Percentiles rank a stretch among this genome's conserved stretches.
phyloP scores from a whole-genome alignment of 2,888 invertebrate species.

The Xanthorhoe designata region DNA sequence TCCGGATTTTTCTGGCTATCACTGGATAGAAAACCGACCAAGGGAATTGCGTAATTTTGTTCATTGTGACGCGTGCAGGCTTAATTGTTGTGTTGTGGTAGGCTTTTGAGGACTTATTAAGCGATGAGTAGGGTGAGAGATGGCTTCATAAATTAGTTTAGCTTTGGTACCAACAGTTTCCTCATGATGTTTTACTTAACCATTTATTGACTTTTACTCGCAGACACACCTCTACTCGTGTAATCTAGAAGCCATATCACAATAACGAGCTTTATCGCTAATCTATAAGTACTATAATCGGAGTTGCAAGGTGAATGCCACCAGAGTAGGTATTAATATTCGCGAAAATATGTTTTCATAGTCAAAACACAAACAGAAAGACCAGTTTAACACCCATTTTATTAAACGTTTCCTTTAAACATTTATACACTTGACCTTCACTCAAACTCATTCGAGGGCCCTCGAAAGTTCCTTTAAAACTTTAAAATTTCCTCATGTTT shows the following conservation, averaged over 20 bases:
- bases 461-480: no score
- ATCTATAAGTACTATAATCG: conserved; percentile 17
- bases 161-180: not conserved
- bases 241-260: conserved; percentile 28
- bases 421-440: no score
- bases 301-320: conserved; percentile 30
- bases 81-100: not conserved
- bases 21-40: not conserved
- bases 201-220: not conserved
- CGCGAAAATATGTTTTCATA: not conserved
- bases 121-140: not conserved
- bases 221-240: conserved; percentile 5
- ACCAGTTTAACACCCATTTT: no score
- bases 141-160: not conserved
- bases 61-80: not conserved
- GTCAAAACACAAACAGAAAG: no score
- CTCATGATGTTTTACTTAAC: not conserved
- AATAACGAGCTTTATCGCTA: conserved; percentile 7
- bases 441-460: no score
- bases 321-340: not conserved
- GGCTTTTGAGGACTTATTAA: no score
- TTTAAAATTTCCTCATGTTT: no score
- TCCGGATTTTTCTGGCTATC: not conserved
- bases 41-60: not conserved
- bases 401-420: no score